Evolutionary conservation across 2,797 vertebrate genomes (phyloP).

Genomic region (Liparis tanakae): DNA sequence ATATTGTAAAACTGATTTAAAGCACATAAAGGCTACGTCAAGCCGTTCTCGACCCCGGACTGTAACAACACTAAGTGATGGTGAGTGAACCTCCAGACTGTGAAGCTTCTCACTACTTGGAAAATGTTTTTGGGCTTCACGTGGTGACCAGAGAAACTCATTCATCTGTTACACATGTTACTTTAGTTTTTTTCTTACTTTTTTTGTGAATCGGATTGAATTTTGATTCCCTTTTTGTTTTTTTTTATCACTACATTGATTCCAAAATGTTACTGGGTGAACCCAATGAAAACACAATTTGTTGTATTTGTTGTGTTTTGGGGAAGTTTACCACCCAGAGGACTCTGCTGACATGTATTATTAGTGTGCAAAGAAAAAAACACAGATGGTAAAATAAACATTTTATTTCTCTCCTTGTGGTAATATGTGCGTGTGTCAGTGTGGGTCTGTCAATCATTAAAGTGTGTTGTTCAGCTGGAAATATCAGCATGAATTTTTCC

Average conservation of each 20-base stretch:
- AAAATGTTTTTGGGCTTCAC: constrained; percentile 44
- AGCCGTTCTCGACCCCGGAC: constrained; percentile 26
- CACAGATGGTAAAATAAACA: constrained; percentile 77
- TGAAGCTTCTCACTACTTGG: constrained; percentile 23
- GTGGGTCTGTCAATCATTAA: constrained; percentile 35
- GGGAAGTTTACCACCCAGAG: constrained; percentile 60
- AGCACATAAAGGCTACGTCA: constrained; percentile 29
- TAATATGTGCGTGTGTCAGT: constrained; percentile 48
- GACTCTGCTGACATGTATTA: constrained; percentile 76
- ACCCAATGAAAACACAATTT: constrained; percentile 66
- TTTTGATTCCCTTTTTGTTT: constrained; percentile 29
- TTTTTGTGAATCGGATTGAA: constrained; percentile 55
- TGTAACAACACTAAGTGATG: constrained; percentile 43
- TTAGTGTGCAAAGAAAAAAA: constrained; percentile 69
- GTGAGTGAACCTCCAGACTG: constrained; percentile 39
- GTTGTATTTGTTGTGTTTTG: constrained; percentile 69
- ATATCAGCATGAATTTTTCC: too few species aligned
- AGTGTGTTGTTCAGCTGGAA: background rate
- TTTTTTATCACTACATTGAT: constrained; percentile 68
- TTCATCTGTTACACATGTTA: constrained; percentile 68
- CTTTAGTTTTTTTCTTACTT: constrained; percentile 53
- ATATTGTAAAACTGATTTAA: constrained; percentile 50
- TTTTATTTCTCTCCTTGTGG: constrained; percentile 80
- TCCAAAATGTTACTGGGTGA: constrained; percentile 71
- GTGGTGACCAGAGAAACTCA: constrained; percentile 44